phyloP scores from a whole-genome alignment of 1,140 invertebrate species.

The Drosophila kepulauana region DNA sequence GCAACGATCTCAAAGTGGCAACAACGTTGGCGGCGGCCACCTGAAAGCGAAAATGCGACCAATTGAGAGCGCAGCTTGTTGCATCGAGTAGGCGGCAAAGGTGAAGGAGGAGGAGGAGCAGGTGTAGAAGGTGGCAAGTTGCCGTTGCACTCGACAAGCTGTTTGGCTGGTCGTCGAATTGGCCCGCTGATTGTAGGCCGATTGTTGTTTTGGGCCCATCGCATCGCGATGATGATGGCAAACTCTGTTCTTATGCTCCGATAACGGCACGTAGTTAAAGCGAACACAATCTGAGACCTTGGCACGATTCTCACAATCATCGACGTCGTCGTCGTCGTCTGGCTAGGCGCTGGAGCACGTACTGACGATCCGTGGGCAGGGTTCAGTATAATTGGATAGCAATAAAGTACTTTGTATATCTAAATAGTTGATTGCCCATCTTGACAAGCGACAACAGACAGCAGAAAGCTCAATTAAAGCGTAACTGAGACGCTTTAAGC shows the following conservation, averaged over 20 bases:
- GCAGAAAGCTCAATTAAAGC: slow-evolving; percentile 6
- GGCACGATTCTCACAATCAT: slow-evolving; percentile 69
- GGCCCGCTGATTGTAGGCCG: slow-evolving; percentile 61
- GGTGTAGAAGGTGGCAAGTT: no score
- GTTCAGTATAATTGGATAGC: slow-evolving; percentile 18
- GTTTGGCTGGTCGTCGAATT: slow-evolving; percentile 34
- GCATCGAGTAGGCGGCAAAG: slow-evolving; percentile 22
- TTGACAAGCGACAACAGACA: slow-evolving; percentile 17
- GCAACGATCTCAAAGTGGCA: slow-evolving; percentile 1
- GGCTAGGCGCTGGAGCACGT: slow-evolving; percentile 36
- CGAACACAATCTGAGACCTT: slow-evolving; percentile 78
- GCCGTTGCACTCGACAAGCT: slow-evolving; percentile 30
- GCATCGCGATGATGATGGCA: neutral
- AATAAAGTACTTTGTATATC: slow-evolving; percentile 6
- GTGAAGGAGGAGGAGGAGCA: neutral
- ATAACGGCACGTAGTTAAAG: slow-evolving; percentile 77
- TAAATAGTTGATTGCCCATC: slow-evolving; percentile 12
- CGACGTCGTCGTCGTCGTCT: neutral
- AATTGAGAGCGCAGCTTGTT: slow-evolving; percentile 12
- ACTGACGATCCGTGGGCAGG: slow-evolving; percentile 34
- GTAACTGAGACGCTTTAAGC: neutral
- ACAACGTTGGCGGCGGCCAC: slow-evolving; percentile 12
- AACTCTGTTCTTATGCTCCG: slow-evolving; percentile 48
- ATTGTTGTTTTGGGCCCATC: slow-evolving; percentile 26
- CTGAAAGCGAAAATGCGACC: slow-evolving; percentile 38